Evolutionary conservation across 2,113 vertebrate species (phyloP), one percentile per base, ranked within the genome.

Genomic region (Lota lota): DNA sequence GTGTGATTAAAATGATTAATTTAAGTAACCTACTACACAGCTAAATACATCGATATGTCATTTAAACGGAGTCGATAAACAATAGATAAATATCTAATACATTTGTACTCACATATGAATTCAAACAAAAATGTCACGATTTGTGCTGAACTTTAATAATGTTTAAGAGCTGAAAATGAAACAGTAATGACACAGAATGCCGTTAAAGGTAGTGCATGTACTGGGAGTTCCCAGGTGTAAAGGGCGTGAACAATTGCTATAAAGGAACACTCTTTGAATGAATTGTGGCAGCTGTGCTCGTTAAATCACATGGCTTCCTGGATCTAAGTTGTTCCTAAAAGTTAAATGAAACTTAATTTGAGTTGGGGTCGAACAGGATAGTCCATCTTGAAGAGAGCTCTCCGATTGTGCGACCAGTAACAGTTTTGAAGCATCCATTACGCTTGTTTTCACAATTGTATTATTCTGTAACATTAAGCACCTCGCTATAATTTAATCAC

Each of bases 271-370:
- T 1, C n/a, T n/a, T n/a, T 1, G 11, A 0, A 0, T 22, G 0
- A 36, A 0, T 88, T 89, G 0, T 64, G 86, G 12, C 90, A 85
- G 61, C 15, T 0, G 0, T 0, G 0, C 0, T 1, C 6, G 22
- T 11, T 89, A 76, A 92, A 91, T 90, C 67, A 74, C 18, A 59
- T 0, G 1, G 15, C 56, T 53, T 28, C 61, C 71, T 69, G 21
- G 53, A 69, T 86, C 68, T 82, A 83, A 61, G 28, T 77, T 79
- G 80, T 66, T 68, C 81, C 78, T 73, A 68, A 88, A 86, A 88
- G 86, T 88, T 85, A 83, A 90, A 88, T 90, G 91, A 91, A 90
- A 87, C 81, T 83, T 86, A 87, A 90, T 90, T 89, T 87, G 88
- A 90, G 91, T 87, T 81, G 85, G 84, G 79, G 85, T 88, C 84